phyloP scores from a whole-genome alignment of 2,797 vertebrate species.

The Dermochelys coriacea region DNA sequence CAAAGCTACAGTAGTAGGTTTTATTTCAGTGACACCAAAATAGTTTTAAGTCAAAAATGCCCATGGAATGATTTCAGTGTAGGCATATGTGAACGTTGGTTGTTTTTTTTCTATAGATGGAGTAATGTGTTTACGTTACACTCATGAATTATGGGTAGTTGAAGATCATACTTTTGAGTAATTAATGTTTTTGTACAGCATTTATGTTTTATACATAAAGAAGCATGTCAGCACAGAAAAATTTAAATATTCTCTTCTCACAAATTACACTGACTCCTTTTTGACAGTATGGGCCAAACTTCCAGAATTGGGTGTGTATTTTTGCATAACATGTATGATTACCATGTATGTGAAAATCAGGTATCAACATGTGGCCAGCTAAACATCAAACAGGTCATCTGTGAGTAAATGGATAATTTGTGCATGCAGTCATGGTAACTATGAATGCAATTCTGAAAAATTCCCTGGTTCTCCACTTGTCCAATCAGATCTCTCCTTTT shows the following conservation, averaged over 20 bases:
- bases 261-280: not conserved
- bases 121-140: not conserved
- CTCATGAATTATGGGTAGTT: not conserved
- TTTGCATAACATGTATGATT: not conserved
- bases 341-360: not conserved
- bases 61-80: not conserved
- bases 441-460: fast-evolving
- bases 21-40: not conserved
- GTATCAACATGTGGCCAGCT: fast-evolving
- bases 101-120: not conserved
- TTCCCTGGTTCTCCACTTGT: not conserved
- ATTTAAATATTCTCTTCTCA: not conserved
- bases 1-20: not conserved
- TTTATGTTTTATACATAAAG: not conserved
- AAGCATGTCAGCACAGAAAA: not conserved
- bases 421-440: fast-evolving
- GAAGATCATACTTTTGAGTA: slow-evolving; percentile 1
- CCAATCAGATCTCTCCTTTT: not conserved
- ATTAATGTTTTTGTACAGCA: not conserved
- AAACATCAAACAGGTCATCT: not conserved
- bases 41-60: not conserved
- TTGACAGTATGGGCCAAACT: not conserved
- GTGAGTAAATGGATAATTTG: fast-evolving
- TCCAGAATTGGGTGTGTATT: not conserved
- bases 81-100: not conserved